Conservation (phyloP, 2,113 vertebrate genomes). For the Chinchilla lanigera region DNA sequence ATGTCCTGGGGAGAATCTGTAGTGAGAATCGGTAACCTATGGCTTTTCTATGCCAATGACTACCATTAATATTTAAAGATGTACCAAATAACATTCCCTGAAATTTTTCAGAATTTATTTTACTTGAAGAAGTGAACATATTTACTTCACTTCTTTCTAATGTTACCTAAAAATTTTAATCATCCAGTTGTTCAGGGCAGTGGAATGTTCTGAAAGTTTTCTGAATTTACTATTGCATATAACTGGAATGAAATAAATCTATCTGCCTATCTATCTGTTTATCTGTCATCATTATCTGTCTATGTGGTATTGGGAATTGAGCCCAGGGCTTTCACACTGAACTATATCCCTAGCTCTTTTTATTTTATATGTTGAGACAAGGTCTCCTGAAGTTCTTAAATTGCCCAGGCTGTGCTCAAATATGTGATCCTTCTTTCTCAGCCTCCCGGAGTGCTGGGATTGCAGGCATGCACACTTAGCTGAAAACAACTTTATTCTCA, state of each 20-base stretch:
- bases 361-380: background rate
- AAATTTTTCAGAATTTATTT: background rate
- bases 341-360: background rate
- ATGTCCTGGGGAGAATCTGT: background rate
- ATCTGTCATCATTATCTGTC: background rate
- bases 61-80: background rate
- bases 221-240: background rate
- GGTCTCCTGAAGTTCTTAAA: background rate
- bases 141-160: background rate
- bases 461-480: background rate
- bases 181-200: background rate
- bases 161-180: background rate
- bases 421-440: background rate
- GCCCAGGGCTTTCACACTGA: background rate
- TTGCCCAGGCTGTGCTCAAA: background rate
- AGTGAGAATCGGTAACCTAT: background rate
- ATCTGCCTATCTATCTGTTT: background rate
- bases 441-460: background rate
- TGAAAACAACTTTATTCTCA: background rate
- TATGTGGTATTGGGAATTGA: background rate
- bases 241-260: background rate
- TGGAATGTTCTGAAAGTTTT: background rate
- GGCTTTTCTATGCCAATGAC: background rate
- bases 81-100: background rate
- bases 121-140: background rate